phyloP scores from a whole-genome alignment of 2,113 vertebrate genomes.

The Anhinga rufa region DNA sequence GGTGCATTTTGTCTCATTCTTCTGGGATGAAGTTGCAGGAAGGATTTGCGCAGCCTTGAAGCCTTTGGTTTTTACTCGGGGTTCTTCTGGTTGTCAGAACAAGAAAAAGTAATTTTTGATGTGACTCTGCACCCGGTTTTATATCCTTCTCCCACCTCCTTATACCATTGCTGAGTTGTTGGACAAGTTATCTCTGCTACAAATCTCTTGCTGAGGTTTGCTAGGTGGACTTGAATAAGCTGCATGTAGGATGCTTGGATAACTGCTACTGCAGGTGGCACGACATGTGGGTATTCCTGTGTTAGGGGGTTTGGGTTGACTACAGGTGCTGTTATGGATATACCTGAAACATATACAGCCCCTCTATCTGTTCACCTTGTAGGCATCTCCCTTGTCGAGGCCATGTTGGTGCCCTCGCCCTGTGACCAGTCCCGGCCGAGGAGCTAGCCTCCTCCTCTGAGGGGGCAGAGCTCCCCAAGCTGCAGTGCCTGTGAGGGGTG shows the following conservation, averaged over 20 bases:
- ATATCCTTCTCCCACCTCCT: background rate
- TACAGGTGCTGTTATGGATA: background rate
- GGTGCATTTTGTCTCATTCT: background rate
- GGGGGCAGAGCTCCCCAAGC: background rate
- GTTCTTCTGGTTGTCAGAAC: background rate
- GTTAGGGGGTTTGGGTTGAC: background rate
- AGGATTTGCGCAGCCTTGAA: background rate
- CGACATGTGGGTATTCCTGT: fast-evolving
- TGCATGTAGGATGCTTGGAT: background rate
- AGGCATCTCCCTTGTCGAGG: background rate
- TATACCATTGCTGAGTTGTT: background rate
- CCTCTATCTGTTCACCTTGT: background rate
- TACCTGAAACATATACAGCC: background rate
- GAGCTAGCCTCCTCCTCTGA: background rate
- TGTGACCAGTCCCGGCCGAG: background rate
- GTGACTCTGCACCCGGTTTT: background rate
- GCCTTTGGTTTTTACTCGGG: background rate
- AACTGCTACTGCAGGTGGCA: background rate
- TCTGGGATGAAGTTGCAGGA: background rate
- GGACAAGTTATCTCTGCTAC: background rate
- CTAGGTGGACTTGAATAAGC: background rate
- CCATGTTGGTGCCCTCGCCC: fast-evolving
- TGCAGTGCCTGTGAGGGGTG: background rate
- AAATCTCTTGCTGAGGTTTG: background rate
- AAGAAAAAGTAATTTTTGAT: background rate